phyloP scores from a whole-genome alignment of 2,888 invertebrate species.

The Drosophila antonietae region DNA sequence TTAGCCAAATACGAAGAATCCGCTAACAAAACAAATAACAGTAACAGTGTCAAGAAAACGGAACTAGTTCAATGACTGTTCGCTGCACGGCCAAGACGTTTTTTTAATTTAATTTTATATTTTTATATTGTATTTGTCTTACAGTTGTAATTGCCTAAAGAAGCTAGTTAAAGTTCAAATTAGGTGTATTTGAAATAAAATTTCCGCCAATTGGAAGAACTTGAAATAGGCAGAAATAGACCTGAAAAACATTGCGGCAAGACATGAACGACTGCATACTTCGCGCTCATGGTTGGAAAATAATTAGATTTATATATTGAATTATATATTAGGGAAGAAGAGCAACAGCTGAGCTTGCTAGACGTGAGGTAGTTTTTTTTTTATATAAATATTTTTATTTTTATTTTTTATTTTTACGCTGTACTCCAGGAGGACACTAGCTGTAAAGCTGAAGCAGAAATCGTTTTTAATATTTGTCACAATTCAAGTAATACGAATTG shows the following conservation, averaged over 20 bases:
- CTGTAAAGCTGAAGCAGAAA: no score
- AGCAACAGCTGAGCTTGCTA: no score
- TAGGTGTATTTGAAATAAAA: not conserved
- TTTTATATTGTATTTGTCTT: slow-evolving; percentile 2
- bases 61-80: slow-evolving; percentile 72
- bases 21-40: slow-evolving; percentile 20
- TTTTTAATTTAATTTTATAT: not conserved
- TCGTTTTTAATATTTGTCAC: no score
- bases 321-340: no score
- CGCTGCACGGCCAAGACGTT: slow-evolving; percentile 38
- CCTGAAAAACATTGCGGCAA: not conserved
- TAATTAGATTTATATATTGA: no score
- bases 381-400: no score
- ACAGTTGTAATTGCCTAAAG: slow-evolving; percentile 48
- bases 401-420: no score
- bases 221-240: not conserved
- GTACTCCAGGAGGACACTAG: no score
- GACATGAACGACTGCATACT: no score
- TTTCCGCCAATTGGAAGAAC: not conserved
- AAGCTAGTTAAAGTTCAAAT: not conserved
- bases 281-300: not conserved
- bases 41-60: slow-evolving; percentile 38
- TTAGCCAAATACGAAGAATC: slow-evolving; percentile 57
- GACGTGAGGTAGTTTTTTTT: no score
- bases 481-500: no score